Percentiles rank a stretch among this genome's conserved stretches.
Evolutionary conservation across 2,888 invertebrate species (phyloP).

Genomic region (Luperina nickerlii): DNA sequence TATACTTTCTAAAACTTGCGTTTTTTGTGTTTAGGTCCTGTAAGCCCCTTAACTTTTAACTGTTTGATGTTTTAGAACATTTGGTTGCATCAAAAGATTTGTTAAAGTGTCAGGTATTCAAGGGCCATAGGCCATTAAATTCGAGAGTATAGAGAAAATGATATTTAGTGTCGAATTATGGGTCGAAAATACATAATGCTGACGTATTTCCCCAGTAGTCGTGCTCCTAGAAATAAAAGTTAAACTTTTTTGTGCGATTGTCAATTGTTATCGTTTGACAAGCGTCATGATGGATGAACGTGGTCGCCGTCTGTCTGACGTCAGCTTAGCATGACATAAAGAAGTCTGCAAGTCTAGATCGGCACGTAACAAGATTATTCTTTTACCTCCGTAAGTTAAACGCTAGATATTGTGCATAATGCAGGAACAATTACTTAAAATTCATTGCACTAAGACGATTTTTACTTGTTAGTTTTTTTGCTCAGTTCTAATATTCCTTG

Average conservation of each 20-base stretch:
- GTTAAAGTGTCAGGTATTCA: not conserved
- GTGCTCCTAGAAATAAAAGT: conserved; percentile 1
- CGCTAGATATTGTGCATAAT: conserved; percentile 11
- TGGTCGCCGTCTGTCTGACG: conserved; percentile 37
- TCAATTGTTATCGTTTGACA: conserved; percentile 31
- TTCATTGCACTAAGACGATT: not conserved
- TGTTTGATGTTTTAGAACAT: not conserved
- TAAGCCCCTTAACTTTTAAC: not conserved
- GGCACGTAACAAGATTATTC: conserved; percentile 40
- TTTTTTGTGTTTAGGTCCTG: too few species aligned
- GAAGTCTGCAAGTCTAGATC: conserved; percentile 16
- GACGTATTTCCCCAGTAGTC: not conserved
- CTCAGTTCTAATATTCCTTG: not conserved
- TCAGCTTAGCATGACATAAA: conserved; percentile 28
- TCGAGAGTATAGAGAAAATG: not conserved
- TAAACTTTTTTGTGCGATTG: conserved; percentile 42
- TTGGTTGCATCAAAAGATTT: not conserved
- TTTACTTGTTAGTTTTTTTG: not conserved
- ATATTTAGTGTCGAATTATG: not conserved
- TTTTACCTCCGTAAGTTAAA: conserved; percentile 17
- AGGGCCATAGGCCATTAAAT: not conserved
- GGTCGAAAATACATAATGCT: not conserved
- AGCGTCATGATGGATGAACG: conserved; percentile 34
- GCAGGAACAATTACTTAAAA: conserved; percentile 2
- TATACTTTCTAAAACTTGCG: too few species aligned